Percentiles rank a stretch among this genome's conserved stretches.
These are phyloP conservation scores for Pandemis corylana DNA, from an alignment of 2,888 invertebrate genomes.

Conservation along the genomic window DNA sequence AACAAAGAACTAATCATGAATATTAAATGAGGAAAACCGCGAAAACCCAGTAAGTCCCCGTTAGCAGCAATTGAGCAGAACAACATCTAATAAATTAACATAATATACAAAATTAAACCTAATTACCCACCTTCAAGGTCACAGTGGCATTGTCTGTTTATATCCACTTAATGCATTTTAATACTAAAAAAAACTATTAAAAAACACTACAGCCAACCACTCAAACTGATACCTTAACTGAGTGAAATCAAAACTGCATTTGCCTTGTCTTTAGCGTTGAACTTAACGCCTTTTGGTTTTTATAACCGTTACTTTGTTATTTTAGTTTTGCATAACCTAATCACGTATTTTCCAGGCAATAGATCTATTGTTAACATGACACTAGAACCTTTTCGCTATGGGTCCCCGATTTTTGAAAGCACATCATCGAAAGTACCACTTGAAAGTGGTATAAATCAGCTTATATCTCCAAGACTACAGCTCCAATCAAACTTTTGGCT, in stretches of 20 bases:
- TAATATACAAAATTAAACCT: not conserved
- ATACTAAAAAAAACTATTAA: not conserved
- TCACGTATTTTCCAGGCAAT: not conserved
- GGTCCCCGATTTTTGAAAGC: not conserved
- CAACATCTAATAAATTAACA: not conserved
- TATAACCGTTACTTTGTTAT: not conserved
- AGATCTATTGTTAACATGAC: not conserved
- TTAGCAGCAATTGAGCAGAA: not conserved
- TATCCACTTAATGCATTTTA: not conserved
- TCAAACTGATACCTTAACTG: not conserved
- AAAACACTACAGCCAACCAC: not conserved
- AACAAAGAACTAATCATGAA: not conserved
- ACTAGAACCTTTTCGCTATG: not conserved
- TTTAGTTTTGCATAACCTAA: not conserved
- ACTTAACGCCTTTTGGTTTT: not conserved
- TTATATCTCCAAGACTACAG: too few relatives aligned
- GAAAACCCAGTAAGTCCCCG: not conserved
- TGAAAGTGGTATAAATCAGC: too few relatives aligned
- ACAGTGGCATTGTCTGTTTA: not conserved
- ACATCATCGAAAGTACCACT: too few relatives aligned
- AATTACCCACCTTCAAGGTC: not conserved
- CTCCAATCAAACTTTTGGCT: too few relatives aligned
- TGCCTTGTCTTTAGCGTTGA: not conserved
- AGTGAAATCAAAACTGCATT: not conserved
- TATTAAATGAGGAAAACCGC: not conserved